phyloP scores from a whole-genome alignment of 2,797 vertebrate species.

The Malurus splendens region DNA sequence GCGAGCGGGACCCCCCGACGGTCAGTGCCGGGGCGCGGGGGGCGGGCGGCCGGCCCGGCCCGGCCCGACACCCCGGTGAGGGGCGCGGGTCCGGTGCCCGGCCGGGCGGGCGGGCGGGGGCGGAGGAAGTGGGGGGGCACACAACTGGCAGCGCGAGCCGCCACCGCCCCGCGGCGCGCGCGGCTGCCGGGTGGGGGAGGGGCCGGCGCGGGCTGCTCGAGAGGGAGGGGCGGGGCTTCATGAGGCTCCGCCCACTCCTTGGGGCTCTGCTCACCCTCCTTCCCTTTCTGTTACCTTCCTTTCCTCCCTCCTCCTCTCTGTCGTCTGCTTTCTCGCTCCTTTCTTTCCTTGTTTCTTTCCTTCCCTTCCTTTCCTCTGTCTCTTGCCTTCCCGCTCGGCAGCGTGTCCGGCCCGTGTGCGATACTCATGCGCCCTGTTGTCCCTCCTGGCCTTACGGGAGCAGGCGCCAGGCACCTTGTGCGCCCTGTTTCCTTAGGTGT shows the following conservation, averaged over 20 bases:
- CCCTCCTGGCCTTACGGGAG: too few species aligned
- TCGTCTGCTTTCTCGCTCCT: not conserved
- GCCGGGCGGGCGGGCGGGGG: not conserved
- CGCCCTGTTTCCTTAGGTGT: rapidly evolving
- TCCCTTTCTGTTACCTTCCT: rapidly evolving
- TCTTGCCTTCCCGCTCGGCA: not conserved
- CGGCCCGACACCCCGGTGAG: not conserved
- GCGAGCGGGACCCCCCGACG: not conserved
- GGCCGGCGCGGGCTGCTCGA: not conserved
- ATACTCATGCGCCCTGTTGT: not conserved
- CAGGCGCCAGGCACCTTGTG: not conserved
- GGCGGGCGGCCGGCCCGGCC: not conserved
- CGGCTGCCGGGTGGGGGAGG: not conserved
- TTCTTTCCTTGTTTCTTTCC: not conserved
- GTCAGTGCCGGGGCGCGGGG: not conserved
- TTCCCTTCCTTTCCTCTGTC: too few species aligned
- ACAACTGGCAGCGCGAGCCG: not conserved
- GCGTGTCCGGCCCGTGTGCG: not conserved
- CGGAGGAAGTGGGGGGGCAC: not conserved
- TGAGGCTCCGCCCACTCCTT: not conserved
- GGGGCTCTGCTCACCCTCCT: too few species aligned
- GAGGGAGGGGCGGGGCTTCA: not conserved
- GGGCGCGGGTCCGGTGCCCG: not conserved
- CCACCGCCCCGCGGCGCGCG: not conserved
- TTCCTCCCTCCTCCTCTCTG: too few species aligned